Evolutionary conservation across 2,888 invertebrate species (phyloP), one percentile per base, ranked within the genome.

Genomic region (Tetheella fluctuosa): DNA sequence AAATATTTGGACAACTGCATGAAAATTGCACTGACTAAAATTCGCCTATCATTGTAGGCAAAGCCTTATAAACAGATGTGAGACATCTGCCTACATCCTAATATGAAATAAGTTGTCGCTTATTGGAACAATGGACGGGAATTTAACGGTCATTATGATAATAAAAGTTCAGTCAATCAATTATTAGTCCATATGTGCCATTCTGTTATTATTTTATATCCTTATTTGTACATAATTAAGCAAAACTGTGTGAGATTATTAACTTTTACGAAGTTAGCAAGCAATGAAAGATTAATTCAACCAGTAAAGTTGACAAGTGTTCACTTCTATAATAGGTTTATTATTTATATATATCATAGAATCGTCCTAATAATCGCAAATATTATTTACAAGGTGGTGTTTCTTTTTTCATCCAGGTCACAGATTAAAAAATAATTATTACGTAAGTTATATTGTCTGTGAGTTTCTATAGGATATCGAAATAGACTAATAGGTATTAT

Each of bases 21-120:
- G 8, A 42, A 17, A 28, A 13, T 7, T 25, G 25, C 25, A 15
- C 28, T 25, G 23, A 15, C n/a, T 28, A n/a, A 53, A 7, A n/a
- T 54, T n/a, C 39, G 39, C 39, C 17, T 23, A 10, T 55, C 17
- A 34, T 25, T 61, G 52, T 54, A 39, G 28, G 39, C 62, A 48
- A 15, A 6, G 8, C 73, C 58, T 65, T 61, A 68, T n/a, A 58
- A 77, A 69, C 77, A 73, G 69, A 75, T 75, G 77, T 62, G 23
- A 4, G 7, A 60, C 75, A 75, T 70, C 77, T 77, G 77, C 73
- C 65, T 48, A 58, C 60, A 57, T 64, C 77, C 71, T 67, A 69
- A 69, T 67, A 67, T 59, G 70, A 65, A 59, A 52, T 52, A 28
- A 48, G 61, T 15, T 48, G 48, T 65, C 61, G 63, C 67, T 65